Evolutionary conservation across 2,113 vertebrate species (phyloP), one percentile per base, ranked within the genome.

Genomic region (Microtus montanus): DNA sequence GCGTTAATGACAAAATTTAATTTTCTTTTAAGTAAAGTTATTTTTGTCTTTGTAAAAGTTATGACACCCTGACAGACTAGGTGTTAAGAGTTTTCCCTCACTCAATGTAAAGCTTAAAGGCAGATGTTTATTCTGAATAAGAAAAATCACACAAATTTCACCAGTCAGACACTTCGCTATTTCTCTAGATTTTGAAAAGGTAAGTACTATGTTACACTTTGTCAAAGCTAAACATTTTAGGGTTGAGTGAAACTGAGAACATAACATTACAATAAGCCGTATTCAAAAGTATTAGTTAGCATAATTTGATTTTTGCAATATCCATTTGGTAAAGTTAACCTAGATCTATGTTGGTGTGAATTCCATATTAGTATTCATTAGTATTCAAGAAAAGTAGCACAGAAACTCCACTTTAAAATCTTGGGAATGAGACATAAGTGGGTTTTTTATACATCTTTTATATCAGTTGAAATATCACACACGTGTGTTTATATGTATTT

Each of bases 1-100:
- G 92, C 14, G 3, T 19, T 95, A 38, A 96, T 95, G 58, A 88
- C 75, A 19, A 73, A 93, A 90, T 77, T 44, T 83, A 38, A 86
- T 89, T 91, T 90, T 92, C 71, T 92, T 35, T 49, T 35, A 4
- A 28, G 5, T 83, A 93, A 83, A 91, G 82, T 73, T 68, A 92
- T 38, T 94, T 96, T 93, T 97, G 92, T 92, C 5, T 28, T 49
- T 84, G 44, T 73, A 89, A 95, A 94, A 83, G 47, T 90, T 83
- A 87, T 92, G 15, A 58, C 54, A 87, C 9, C 6, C 12, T 74
- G n/a, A 24, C 0, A 89, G 63, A 88, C 79, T 28, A 91, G 19
- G 58, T 92, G 89, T 82, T 83, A 92, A 92, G 13, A 87, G 7
- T 83, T 93, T 95, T 24, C 3, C 91, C n/a, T 93, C 63, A 73